Evolutionary conservation across 2,113 vertebrate species (phyloP).

Genomic region (Tinamus guttatus): DNA sequence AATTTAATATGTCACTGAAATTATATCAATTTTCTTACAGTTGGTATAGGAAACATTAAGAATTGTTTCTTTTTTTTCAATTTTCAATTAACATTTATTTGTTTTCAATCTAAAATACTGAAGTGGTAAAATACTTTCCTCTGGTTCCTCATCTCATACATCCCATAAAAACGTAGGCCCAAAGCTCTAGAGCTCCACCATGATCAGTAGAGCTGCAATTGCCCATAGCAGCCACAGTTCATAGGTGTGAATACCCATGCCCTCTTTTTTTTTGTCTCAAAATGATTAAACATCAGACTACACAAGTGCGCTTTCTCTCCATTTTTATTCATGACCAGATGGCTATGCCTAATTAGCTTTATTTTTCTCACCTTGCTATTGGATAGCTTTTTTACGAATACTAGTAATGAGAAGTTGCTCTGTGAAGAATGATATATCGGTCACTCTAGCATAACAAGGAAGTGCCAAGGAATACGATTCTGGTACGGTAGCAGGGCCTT

Average conservation of each 20-base stretch:
- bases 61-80: background rate
- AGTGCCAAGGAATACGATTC: background rate
- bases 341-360: too few relatives aligned
- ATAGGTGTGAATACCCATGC: background rate
- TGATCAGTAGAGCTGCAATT: background rate
- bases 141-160: background rate
- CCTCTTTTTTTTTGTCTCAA: background rate
- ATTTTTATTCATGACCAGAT: too few relatives aligned
- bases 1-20: background rate
- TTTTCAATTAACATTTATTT: background rate
- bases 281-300: background rate
- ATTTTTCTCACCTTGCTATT: too few relatives aligned
- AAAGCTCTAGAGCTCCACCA: background rate
- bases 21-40: background rate
- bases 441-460: background rate
- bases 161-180: background rate
- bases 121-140: background rate
- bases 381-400: too few relatives aligned
- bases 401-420: too few relatives aligned
- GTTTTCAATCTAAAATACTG: background rate
- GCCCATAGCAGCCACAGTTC: background rate
- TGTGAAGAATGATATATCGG: background rate
- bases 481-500: background rate
- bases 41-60: background rate
- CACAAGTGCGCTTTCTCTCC: background rate